Conservation (phyloP, 2,113 vertebrate genomes). For the Columbina picui region DNA sequence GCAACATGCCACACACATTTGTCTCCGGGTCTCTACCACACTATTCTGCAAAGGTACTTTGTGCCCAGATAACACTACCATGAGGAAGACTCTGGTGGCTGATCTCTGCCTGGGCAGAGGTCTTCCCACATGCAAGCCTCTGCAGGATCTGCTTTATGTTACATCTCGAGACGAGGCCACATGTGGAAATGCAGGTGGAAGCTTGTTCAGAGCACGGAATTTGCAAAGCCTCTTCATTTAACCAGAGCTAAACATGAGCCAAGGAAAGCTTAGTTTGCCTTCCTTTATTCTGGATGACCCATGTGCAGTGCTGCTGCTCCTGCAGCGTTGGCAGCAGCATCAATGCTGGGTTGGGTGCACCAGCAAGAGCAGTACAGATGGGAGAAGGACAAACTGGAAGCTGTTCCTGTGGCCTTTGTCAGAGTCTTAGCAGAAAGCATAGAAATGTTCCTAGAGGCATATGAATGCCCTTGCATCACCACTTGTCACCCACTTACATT, state of each 20-base stretch:
- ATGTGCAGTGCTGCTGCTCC: not conserved
- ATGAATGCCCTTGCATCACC: rapidly evolving
- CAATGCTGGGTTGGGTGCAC: not conserved
- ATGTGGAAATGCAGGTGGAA: conserved; percentile 30
- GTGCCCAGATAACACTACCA: not conserved
- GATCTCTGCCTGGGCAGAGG: not conserved
- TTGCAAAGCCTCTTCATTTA: conserved; percentile 14
- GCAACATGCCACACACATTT: not conserved
- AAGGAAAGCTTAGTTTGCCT: conserved; percentile 20
- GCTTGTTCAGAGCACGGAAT: conserved; percentile 19
- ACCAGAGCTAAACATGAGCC: not conserved
- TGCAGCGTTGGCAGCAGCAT: not conserved
- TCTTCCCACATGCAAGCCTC: not conserved
- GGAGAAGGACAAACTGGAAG: not conserved
- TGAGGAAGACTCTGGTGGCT: not conserved
- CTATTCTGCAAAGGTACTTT: not conserved
- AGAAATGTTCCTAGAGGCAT: not conserved
- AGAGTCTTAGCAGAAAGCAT: not conserved
- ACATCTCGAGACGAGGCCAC: rapidly evolving
- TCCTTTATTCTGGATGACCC: not conserved
- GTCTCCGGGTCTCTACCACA: not conserved
- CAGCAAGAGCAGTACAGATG: rapidly evolving
- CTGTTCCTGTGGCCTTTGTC: not conserved
- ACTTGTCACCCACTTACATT: not conserved
- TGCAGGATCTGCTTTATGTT: not conserved